phyloP scores from a whole-genome alignment of 2,888 invertebrate species.

The Coenonympha glycerion region DNA sequence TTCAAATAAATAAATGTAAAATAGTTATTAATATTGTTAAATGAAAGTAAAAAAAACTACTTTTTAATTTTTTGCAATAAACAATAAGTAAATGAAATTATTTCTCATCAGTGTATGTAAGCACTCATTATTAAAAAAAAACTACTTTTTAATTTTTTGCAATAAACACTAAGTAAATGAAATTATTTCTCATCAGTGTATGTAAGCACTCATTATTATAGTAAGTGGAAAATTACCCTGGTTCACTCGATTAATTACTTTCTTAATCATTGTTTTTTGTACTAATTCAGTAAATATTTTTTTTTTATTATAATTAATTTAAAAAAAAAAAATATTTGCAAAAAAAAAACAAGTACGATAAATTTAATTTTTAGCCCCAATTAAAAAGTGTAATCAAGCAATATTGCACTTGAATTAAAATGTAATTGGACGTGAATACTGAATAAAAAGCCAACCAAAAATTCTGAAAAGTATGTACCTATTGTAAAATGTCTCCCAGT shows the following conservation, averaged over 20 bases:
- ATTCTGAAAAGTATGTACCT: too few relatives aligned
- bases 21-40: neutral
- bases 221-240: neutral
- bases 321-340: too few relatives aligned
- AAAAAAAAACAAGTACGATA: too few relatives aligned
- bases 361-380: too few relatives aligned
- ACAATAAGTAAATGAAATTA: neutral
- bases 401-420: too few relatives aligned
- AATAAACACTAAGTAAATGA: neutral
- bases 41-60: neutral
- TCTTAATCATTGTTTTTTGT: neutral
- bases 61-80: neutral
- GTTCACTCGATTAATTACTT: neutral
- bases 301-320: neutral
- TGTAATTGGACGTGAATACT: too few relatives aligned
- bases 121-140: neutral
- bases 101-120: neutral
- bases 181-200: neutral
- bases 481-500: conserved; percentile 7
- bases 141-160: neutral
- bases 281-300: neutral
- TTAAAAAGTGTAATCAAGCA: too few relatives aligned
- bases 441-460: too few relatives aligned
- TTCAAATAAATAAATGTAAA: neutral
- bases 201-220: neutral